Base-by-base conservation (phyloP, 2,888 invertebrate species). In the Drosophila putrida region DNA sequence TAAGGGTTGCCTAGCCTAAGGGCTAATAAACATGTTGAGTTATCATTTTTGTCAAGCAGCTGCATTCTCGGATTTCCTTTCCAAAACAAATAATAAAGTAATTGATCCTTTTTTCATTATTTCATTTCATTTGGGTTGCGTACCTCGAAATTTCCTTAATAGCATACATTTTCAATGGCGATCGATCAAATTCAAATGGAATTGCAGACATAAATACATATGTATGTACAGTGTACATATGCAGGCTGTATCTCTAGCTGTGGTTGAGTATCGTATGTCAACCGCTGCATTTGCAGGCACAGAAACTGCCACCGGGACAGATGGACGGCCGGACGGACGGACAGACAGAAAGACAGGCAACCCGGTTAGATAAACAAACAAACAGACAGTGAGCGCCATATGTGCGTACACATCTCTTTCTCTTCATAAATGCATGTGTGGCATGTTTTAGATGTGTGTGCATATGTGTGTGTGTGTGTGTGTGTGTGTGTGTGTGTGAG, bases 231-330 rank as follows among this genome's bases (percentile, higher is more conserved):
- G n/a, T 20, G 20, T 20, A 20, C 20, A 54, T 43, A 65, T 55
- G 71, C 82, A 68, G 78, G 61, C 69, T 6, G 41, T 25, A 54
- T 20, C 39, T n/a, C 8, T 20, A 4, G 57, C 57, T 46, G 49
- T 25, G 44, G 72, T 53, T 59, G 72, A 57, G 87, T 85, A 85
- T 89, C 86, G 73, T 68, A 72, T 85, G 88, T 80, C 85, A 82
- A 70, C 28, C 76, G 71, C 64, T 73, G 80, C 82, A 88, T 83
- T 83, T 57, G 88, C 88, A 76, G 62, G 57, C 60, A 50, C 64
- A 55, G 60, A 41, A 39, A 63, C 57, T 46, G 64, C 31, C 50
- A 60, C 38, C 28, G 35, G 36, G 15, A 35, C n/a, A 36, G 46
- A 67, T 57, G 63, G 62, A 61, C 57, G 57, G 55, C 57, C 74